Conservation (phyloP, 2,113 vertebrate genomes). For the Boulengeromyrus knoepffleri region DNA sequence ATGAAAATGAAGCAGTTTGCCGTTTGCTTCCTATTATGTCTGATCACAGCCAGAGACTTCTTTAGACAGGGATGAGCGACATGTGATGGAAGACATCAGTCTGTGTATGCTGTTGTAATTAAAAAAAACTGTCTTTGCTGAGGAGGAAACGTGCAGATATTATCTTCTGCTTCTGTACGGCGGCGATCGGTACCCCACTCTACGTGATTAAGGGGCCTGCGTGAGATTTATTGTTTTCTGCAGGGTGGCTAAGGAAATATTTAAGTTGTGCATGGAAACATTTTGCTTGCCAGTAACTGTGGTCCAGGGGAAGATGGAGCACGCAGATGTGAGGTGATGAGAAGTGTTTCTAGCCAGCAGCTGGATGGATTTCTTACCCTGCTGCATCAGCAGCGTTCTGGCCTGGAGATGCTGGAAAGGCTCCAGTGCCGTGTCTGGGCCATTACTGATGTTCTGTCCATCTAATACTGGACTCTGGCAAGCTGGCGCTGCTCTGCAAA, state of each 20-base stretch:
- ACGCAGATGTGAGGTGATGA: neutral
- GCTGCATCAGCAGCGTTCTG: neutral
- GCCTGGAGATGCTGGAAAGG: neutral
- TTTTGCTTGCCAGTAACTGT: neutral
- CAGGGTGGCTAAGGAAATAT: neutral
- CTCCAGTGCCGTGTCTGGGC: neutral
- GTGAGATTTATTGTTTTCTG: neutral
- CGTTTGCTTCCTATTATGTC: neutral
- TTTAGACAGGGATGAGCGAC: neutral
- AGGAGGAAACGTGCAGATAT: neutral
- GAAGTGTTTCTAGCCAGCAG: neutral
- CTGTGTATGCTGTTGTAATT: neutral
- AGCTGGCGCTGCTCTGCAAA: neutral
- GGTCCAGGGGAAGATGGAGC: neutral
- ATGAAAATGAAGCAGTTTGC: neutral
- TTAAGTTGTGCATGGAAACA: neutral
- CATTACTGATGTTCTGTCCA: neutral
- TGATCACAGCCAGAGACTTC: neutral
- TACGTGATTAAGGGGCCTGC: neutral
- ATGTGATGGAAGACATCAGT: neutral
- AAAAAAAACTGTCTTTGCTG: neutral
- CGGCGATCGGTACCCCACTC: neutral
- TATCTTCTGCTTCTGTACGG: neutral
- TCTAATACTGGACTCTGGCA: neutral
- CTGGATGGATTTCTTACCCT: neutral